Evolutionary conservation across 2,113 vertebrate genomes (phyloP), one percentile per base, ranked within the genome.

Genomic region (Larimichthys polyactis): DNA sequence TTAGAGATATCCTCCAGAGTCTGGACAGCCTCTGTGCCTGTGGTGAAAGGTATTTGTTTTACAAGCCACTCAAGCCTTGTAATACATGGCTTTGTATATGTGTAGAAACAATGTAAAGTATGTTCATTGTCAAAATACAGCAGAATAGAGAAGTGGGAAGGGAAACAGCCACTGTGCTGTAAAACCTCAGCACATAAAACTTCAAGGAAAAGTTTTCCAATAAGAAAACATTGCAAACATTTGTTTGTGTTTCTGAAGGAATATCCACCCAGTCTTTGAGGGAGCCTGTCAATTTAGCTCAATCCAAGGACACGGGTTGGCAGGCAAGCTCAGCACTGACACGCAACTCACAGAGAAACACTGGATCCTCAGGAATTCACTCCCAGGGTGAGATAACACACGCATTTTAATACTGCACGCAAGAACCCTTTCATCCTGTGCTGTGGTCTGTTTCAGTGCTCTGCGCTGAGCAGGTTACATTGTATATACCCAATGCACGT

Each of bases 21-120:
- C 20, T 94, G 93, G 93, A 94, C 93, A n/a, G 87, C 87, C 2
- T 94, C 94, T 0, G 85, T 89, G 62, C 91, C 94, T 55, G 89
- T 62, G 29, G 92, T 91, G 43, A 94, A 94, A 92, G 91, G 92
- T 94, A 91, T 71, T 43, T 19, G 2, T 5, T 66, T 19, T 29
- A 48, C 0, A 66, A 54, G 19, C 5, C 17, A 44, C 24, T 62
- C 17, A 11, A 17, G 10, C 32, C 10, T 32, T n/a, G 4, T 27
- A 48, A 78, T 69, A 63, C 20, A 75, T n/a, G 12, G 5, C 1
- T 52, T 1, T 11, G 17, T 15, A 2, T 27, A 5, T 78, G 17
- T 43, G 16, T 69, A 57, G 29, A 43, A 22, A 29, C 4, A 22
- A 32, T 20, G 49, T 69, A 32, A 69, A 7, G 4, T 15, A 22